These are phyloP conservation scores for Lagorchestes hirsutus DNA, from an alignment of 2,797 vertebrate genomes.

Conservation along the genomic window DNA sequence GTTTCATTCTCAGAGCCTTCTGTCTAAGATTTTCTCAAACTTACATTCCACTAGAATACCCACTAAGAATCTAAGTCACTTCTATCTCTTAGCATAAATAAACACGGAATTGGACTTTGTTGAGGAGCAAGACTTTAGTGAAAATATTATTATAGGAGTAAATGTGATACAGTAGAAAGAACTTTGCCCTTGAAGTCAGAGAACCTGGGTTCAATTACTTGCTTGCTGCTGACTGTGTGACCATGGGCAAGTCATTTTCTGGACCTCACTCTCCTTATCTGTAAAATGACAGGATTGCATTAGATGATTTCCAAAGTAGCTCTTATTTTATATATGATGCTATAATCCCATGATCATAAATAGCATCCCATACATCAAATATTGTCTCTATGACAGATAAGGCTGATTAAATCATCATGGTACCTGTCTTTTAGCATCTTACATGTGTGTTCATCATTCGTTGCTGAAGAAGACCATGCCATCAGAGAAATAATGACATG, in stretches of 20 bases:
- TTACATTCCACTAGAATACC: not conserved
- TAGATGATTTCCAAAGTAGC: not conserved
- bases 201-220: not conserved
- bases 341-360: not conserved
- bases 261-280: not conserved
- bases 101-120: not conserved
- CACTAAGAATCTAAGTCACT: not conserved
- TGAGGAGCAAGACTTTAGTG: not conserved
- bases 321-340: not conserved
- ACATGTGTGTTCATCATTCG: too few species aligned
- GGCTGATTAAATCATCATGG: not conserved
- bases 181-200: not conserved
- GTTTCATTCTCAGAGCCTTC: not conserved
- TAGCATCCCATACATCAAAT: not conserved
- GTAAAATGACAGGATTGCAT: not conserved
- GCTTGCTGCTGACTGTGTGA: not conserved
- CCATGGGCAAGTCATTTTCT: not conserved
- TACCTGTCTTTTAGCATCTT: not conserved
- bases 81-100: not conserved
- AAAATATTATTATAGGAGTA: not conserved
- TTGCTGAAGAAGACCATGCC: too few species aligned
- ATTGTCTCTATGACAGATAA: conserved; percentile 2
- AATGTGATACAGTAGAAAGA: not conserved
- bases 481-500: too few species aligned
- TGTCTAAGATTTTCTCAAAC: not conserved